A percentile compares a stretch with the other conserved stretches of the same genome.
These are phyloP conservation scores for Podarcis raffonei DNA, from an alignment of 2,113 vertebrate genomes.

Conservation along the genomic window DNA sequence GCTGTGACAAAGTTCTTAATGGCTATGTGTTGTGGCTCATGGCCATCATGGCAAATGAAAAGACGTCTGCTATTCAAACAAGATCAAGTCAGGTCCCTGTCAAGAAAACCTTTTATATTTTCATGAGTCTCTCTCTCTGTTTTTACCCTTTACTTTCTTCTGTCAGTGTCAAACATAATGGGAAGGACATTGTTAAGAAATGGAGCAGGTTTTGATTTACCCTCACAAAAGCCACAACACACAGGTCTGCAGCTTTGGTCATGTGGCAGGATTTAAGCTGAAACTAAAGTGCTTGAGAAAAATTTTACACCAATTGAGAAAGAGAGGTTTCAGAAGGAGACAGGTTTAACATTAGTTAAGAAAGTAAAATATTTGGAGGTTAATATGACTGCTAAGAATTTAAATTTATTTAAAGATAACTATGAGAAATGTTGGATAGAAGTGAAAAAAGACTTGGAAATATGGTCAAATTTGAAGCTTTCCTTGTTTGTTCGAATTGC, in stretches of 20 bases:
- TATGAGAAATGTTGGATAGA: too few species aligned
- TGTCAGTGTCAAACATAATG: conserved; percentile 29
- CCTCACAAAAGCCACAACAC: conserved; percentile 23
- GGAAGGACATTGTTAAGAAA: conserved; percentile 14
- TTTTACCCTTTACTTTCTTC: neutral
- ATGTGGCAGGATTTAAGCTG: too few species aligned
- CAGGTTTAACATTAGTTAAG: too few species aligned
- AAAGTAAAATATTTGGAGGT: too few species aligned
- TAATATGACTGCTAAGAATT: too few species aligned
- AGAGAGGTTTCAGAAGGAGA: too few species aligned
- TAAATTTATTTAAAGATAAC: too few species aligned
- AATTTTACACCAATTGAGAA: too few species aligned
- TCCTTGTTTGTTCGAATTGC: too few species aligned
- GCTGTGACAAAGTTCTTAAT: conserved; percentile 61
- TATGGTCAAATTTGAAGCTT: too few species aligned
- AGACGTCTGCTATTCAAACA: conserved; percentile 17
- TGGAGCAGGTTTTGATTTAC: conserved; percentile 27
- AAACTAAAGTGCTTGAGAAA: too few species aligned
- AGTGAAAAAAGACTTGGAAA: too few species aligned
- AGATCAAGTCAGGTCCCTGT: conserved; percentile 29
- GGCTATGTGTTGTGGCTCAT: conserved; percentile 43
- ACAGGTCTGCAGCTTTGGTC: neutral
- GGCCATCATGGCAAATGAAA: conserved; percentile 41
- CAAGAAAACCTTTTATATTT: neutral
- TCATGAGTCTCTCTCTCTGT: neutral